Evolutionary conservation across 2,113 vertebrate genomes (phyloP), one percentile per base, ranked within the genome.

Genomic region (Hippopotamus amphibius): DNA sequence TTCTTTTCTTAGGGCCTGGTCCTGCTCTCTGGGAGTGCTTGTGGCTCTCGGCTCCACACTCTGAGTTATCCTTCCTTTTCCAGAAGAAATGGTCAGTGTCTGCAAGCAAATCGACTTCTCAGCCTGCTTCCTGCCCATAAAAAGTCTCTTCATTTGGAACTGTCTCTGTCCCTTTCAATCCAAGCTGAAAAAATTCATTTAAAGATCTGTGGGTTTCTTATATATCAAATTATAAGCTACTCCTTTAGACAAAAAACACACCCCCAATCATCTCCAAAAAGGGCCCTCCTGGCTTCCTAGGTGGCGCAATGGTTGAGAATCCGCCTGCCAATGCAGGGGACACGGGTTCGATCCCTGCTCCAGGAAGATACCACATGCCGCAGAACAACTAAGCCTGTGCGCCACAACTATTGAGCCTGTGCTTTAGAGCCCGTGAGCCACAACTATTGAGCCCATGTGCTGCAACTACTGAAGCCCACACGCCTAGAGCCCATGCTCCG

Each of bases 191-290:
- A 7, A 50, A 57, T 84, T 93, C 61, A 33, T 69, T 85, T 24
- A 41, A 76, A 85, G 90, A 63, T 10, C 1, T 88, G n/a, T 85
- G 71, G 24, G 37, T 92, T 92, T 96, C 66, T 77, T 92, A 86
- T 17, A 5, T 55, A 55, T 24, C 63, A 89, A 61, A 72, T 79
- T 77, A 69, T 72, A 79, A 82, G 17, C 57, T 57, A 65, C 43
- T 65, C 11, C n/a, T 37, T 61, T 22, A 95, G 57, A 77, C 12
- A 71, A 97, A 83, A 76, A n/a, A 21, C 77, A 66, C 4, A 80
- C 24, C n/a, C n/a, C 10, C 17, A 33, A 26, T 80, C 43, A 12
- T 94, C 48, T 88, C 86, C 57, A 33, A 66, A 33, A 69, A 59
- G 28, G 7, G 12, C 76, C 74, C 37, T 37, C 37, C 37, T 37